Base-by-base conservation (phyloP, 2,888 invertebrate genomes). In the Drosophila stalkeri region DNA sequence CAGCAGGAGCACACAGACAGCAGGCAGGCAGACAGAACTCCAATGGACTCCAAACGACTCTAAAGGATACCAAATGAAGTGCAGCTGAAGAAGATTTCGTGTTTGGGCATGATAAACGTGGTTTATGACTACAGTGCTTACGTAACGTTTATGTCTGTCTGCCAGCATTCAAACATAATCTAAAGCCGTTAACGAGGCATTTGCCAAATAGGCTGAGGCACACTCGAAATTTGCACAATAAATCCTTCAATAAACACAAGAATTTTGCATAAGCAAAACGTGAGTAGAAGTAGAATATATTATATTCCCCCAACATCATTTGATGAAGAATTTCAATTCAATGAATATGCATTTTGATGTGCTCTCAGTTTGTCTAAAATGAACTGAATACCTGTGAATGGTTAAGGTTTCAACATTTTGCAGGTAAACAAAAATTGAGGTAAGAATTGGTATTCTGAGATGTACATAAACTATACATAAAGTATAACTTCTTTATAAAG, bases 21-120 rank as follows among this genome's bases (percentile, higher is more conserved):
- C 23, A 23, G 44, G 55, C 37, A 16, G 39, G 51, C 43, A 49
- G 37, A 33, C 41, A 57, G 51, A 47, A 39, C 44, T 67, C 39
- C 14, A n/a, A 55, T 18, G 51, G 51, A 51, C 33, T 51, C 51
- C 51, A 12, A 31, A 51, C 31, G 51, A 51, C 51, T 51, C 51
- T 3, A 51, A 33, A 65, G 65, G 59, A 51, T 43, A 49, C 41
- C 54, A 69, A 78, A 81, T 73, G 41, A 81, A 73, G 54, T 80
- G 61, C 68, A 64, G 59, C 62, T 31, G 59, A 59, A 43, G 44
- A 37, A 49, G 63, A 61, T 37, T 65, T 65, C 46, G 65, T 80
- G 82, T 66, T 64, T 43, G 62, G 67, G 70, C 65, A 77, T 83
- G 81, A 89, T 80, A 83, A 82, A 89, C 75, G 70, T 80, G 81